A percentile compares a stretch with the other conserved stretches of the same genome.
Evolutionary conservation across 2,797 vertebrate genomes (phyloP).

Genomic region (Epinephelus coioides): DNA sequence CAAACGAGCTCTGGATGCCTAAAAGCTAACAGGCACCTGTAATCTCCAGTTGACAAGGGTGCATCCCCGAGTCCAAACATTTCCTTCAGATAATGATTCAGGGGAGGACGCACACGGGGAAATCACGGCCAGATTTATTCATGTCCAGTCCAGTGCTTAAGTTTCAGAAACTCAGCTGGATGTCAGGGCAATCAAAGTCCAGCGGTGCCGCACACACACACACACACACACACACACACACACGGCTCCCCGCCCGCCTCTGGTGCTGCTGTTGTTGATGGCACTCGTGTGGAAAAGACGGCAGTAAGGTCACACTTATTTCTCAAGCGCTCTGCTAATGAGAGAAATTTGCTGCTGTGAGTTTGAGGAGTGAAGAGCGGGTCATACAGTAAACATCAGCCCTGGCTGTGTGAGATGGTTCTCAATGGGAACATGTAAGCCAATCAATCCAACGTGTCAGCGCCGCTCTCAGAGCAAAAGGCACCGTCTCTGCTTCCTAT

Average conservation of each 20-base stretch:
- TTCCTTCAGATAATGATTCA: constrained; percentile 72
- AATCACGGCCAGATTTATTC: constrained; percentile 62
- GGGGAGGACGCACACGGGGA: constrained; percentile 25
- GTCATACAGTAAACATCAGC: constrained; percentile 69
- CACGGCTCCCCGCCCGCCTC: not conserved
- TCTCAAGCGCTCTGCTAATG: constrained; percentile 64
- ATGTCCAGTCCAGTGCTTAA: constrained; percentile 38
- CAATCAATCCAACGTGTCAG: constrained; percentile 70
- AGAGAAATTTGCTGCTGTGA: constrained; percentile 62
- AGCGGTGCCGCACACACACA: not conserved
- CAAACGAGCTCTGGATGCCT: constrained; percentile 75
- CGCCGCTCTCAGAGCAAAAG: constrained; percentile 52
- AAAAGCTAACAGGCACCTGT: constrained; percentile 73
- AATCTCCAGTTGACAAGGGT: constrained; percentile 72
- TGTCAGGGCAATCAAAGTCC: constrained; percentile 41
- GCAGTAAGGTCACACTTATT: constrained; percentile 63
- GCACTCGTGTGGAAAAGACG: constrained; percentile 40
- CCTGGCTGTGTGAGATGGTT: constrained; percentile 63
- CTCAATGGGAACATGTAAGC: constrained; percentile 68
- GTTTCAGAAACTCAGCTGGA: constrained; percentile 60
- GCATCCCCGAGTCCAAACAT: constrained; percentile 69
- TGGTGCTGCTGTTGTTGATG: constrained; percentile 18
- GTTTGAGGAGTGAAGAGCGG: constrained; percentile 50
- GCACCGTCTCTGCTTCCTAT: constrained; percentile 53
- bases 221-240: not conserved